Evolutionary conservation across 2,797 vertebrate genomes (phyloP), one percentile per base, ranked within the genome.

Genomic region (Spinus pinus): DNA sequence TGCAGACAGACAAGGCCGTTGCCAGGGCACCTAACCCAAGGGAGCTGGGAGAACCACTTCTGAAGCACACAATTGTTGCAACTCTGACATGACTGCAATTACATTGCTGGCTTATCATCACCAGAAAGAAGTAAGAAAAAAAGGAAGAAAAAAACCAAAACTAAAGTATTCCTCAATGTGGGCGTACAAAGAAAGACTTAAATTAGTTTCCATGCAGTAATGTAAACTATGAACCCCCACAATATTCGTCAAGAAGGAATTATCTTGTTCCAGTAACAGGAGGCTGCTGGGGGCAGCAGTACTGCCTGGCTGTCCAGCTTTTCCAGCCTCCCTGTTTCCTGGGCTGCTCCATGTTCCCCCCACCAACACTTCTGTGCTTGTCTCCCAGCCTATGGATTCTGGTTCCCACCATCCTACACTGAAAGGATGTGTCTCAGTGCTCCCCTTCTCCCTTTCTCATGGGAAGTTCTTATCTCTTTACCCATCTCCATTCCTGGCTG

Each of bases 1-100:
- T 78, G 87, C 80, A 69, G 82, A 91, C 91, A 95, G 56, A 81
- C 92, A 95, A 97, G 96, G 96, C 89, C 25, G 89, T 95, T 88
- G 84, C 88, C 86, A 94, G 85, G 93, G 91, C 89, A 93, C 90
- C 90, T 88, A 94, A 87, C 86, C 46, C 51, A 95, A 77, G 83
- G 73, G 80, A 73, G 56, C 44, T 75, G 82, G 80, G 73, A 94
- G 57, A 18, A 60, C 25, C 33, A 46, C 73, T 91, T 88, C 81
- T 81, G 64, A 96, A 90, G 65, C 44, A 75, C 31, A n/a, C 54
- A 47, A 79, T 95, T 93, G 92, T 66, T 87, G 77, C 33, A 30
- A 81, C 33, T 71, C 92, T 67, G 88, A 67, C 20, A 81, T 3
- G 47, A 84, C 16, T 78, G 35, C 66, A 93, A 97, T 94, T 96